Evolutionary conservation across 2,113 vertebrate species (phyloP), one percentile per base, ranked within the genome.

Genomic region (Pseudois nayaur): DNA sequence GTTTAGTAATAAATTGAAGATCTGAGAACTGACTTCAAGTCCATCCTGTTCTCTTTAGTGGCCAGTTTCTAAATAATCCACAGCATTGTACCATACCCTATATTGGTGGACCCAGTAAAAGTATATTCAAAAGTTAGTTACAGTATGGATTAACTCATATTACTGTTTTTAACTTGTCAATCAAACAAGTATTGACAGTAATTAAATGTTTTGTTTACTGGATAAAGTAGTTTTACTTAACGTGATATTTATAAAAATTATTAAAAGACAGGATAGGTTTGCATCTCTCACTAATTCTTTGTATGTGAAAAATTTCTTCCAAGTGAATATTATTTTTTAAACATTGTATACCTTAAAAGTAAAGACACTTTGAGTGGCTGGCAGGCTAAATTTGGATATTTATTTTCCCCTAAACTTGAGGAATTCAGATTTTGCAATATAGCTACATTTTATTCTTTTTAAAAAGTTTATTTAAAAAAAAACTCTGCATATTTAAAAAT

Each of bases 141-240:
- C 25, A 59, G 14, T 79, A 6, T 93, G 3, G 13, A 43, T 95
- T 97, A 96, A 88, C n/a, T 94, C 82, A 89, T 74, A 21, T 92
- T 94, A 91, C 52, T 96, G 45, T 40, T 87, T 96, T 97, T 96
- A 15, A 95, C 43, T 87, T 87, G 71, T 74, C 95, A 86, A 87
- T 91, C 25, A 64, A 91, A 67, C 16, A 93, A 64, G 27, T 95
- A 11, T 95, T 98, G 14, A 19, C 88, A 74, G n/a, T 88, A 96
- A 78, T n/a, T 87, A 64, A 93, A 67, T 94, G 84, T 97, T 21
- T 94, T 74, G 14, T 88, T 87, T 79, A 71, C 40, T 81, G n/a
- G 71, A 89, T 84, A 82, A 96, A 94, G 6, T 91, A 91, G 27
- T 95, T 97, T 86, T 93, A 88, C 87, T 90, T 96, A 92, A 96